phyloP scores from a whole-genome alignment of 2,797 vertebrate genomes.

The Falco columbarius region DNA sequence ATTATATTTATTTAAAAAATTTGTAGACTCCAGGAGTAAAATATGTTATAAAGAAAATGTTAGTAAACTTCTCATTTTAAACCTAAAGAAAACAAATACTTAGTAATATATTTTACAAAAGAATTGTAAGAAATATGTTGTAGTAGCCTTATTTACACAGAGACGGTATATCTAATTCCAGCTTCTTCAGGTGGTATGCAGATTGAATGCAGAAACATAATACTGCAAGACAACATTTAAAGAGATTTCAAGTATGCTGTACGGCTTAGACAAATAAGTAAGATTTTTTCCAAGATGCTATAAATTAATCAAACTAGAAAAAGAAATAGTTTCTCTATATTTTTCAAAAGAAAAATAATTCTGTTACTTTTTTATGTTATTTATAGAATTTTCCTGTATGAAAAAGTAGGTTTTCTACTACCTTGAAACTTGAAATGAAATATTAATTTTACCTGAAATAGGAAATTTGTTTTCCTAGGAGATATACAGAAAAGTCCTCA shows the following conservation, averaged over 20 bases:
- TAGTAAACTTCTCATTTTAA: neutral
- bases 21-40: neutral
- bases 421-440: neutral
- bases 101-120: neutral
- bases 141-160: neutral
- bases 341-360: neutral
- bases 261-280: neutral
- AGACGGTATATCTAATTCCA: neutral
- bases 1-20: neutral
- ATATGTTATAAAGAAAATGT: neutral
- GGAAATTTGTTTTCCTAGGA: neutral
- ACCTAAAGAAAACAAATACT: neutral
- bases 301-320: neutral
- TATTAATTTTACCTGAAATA: neutral
- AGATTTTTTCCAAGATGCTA: neutral
- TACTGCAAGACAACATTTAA: neutral
- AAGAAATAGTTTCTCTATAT: neutral
- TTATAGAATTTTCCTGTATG: neutral
- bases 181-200: neutral
- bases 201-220: neutral
- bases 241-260: neutral
- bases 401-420: neutral
- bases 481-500: neutral
- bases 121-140: neutral
- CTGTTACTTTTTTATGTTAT: neutral